phyloP scores from a whole-genome alignment of 2,888 invertebrate genomes.

The Amaurobius ferox region DNA sequence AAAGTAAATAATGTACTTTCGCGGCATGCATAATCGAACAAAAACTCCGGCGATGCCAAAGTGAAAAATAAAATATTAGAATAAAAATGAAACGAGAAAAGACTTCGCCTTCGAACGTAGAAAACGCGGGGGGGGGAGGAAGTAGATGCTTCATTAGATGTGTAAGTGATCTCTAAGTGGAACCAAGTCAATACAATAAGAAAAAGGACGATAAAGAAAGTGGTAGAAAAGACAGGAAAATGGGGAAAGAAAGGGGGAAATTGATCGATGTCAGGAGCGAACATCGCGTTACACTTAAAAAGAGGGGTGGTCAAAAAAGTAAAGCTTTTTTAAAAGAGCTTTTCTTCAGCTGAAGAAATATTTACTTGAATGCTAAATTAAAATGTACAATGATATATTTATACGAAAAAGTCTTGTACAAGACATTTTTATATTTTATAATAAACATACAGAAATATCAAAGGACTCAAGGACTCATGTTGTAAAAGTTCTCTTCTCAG shows the following conservation, averaged over 20 bases:
- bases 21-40: constrained; percentile 68
- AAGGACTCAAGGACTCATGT: no score
- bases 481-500: no score
- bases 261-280: neutral
- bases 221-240: constrained; percentile 38
- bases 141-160: constrained; percentile 69
- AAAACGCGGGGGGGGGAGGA: constrained; percentile 28
- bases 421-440: no score
- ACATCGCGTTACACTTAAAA: constrained; percentile 16
- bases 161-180: constrained; percentile 72
- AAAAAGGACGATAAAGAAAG: constrained; percentile 65
- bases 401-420: no score
- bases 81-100: constrained; percentile 61
- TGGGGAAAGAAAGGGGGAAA: constrained; percentile 1
- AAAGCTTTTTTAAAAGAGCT: neutral
- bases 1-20: constrained; percentile 70
- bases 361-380: no score
- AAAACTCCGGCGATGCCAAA: constrained; percentile 60
- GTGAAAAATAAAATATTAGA: constrained; percentile 47
- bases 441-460: no score
- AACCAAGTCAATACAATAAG: constrained; percentile 69
- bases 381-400: no score
- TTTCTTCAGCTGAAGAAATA: neutral
- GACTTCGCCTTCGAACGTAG: constrained; percentile 26
- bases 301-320: neutral